Percentiles rank a stretch among this genome's conserved stretches.
phyloP scores from a whole-genome alignment of 37 sponge, comb jelly and placozoan genomes.

The Bolinopsis microptera region DNA sequence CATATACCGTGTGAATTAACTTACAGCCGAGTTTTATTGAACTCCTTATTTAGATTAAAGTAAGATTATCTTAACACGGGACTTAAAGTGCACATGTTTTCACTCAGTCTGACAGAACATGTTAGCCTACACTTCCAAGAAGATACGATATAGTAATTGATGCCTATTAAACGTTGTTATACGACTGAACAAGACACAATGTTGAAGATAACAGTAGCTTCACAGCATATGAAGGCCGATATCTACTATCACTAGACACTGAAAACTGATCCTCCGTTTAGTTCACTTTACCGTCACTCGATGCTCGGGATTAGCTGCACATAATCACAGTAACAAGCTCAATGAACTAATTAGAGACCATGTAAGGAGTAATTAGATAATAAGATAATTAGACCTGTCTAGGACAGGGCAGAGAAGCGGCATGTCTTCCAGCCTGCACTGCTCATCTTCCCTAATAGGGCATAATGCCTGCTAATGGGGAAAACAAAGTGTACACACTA shows the following conservation, averaged over 20 bases:
- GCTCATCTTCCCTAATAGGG: background rate
- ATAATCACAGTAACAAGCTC: background rate
- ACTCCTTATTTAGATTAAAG: no score
- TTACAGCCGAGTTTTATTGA: no score
- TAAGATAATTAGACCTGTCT: background rate
- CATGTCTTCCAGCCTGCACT: background rate
- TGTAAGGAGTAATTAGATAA: background rate
- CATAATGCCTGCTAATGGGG: background rate
- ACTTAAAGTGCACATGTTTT: no score
- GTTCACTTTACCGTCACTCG: background rate
- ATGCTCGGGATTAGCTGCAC: background rate
- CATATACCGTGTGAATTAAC: no score
- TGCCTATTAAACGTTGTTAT: no score
- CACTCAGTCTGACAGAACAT: no score
- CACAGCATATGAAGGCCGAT: no score
- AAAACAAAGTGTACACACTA: background rate
- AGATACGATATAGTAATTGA: no score
- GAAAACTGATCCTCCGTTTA: background rate
- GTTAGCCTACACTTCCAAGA: no score
- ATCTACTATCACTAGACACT: background rate
- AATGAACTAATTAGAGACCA: background rate
- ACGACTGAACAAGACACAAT: no score
- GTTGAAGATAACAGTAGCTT: no score
- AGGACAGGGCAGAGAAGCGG: background rate
- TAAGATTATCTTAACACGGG: no score